Conservation (phyloP, 2,113 vertebrate species). For the Rhynchomys soricoides region DNA sequence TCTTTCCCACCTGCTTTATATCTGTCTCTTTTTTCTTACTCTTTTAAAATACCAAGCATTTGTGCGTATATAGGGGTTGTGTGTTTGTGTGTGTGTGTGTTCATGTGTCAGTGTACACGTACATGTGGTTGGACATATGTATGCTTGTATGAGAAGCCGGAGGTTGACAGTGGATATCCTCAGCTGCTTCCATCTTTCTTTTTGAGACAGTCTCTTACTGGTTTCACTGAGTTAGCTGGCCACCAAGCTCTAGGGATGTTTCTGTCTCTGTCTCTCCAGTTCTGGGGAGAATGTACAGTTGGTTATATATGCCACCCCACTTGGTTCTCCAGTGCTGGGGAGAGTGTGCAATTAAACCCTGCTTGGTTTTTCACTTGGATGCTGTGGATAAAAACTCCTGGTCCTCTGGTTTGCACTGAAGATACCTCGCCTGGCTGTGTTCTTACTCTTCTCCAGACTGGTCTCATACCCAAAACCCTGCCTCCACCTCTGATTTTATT, state of each 20-base stretch:
- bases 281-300: not conserved
- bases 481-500: not conserved
- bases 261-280: not conserved
- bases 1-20: not conserved
- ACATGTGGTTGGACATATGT: not conserved
- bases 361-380: not conserved
- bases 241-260: not conserved
- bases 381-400: not conserved
- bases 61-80: not conserved
- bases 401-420: not conserved
- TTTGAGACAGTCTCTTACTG: not conserved
- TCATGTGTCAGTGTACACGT: not conserved
- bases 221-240: not conserved
- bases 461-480: not conserved
- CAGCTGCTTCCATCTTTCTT: not conserved
- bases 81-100: not conserved
- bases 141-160: too few relatives aligned
- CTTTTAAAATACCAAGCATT: not conserved
- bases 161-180: not conserved
- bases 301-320: too few relatives aligned
- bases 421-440: not conserved
- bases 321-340: too few relatives aligned
- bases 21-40: not conserved
- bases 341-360: too few relatives aligned
- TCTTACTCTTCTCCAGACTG: not conserved